A percentile compares a stretch with the other conserved stretches of the same genome.
Evolutionary conservation across 2,888 invertebrate genomes (phyloP).

Genomic region (Mongoloraphidia duomilia): DNA sequence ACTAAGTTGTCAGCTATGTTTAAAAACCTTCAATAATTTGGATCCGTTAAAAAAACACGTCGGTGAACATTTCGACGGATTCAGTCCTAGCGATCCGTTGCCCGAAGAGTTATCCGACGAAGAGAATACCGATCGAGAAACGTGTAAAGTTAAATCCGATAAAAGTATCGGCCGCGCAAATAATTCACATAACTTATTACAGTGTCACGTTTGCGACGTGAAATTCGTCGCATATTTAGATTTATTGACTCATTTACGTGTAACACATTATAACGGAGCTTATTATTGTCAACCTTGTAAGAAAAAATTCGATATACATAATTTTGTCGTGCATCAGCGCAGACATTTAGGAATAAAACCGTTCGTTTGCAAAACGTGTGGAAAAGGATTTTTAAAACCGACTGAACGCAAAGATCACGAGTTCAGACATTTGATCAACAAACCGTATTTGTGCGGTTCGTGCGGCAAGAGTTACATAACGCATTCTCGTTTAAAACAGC

Average conservation of each 20-base stretch:
- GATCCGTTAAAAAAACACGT: slow-evolving; percentile 19
- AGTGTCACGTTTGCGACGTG: background rate
- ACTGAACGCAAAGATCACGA: slow-evolving; percentile 12
- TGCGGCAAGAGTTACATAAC: slow-evolving; percentile 18
- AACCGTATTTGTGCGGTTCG: slow-evolving; percentile 13
- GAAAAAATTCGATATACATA: slow-evolving; percentile 15
- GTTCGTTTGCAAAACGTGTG: slow-evolving; percentile 16
- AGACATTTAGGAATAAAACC: slow-evolving; percentile 14
- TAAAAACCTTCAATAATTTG: slow-evolving; percentile 15
- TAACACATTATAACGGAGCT: slow-evolving; percentile 4
- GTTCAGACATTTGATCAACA: slow-evolving; percentile 7
- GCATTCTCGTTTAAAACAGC: slow-evolving; percentile 17
- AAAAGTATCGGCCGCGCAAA: too few species aligned
- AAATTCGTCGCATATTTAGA: background rate
- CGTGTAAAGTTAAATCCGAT: too few species aligned
- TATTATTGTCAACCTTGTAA: slow-evolving; percentile 16
- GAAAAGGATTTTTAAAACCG: slow-evolving; percentile 12
- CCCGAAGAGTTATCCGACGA: slow-evolving; percentile 3
- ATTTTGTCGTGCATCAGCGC: slow-evolving; percentile 15
- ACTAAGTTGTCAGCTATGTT: slow-evolving; percentile 20
- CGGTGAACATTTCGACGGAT: slow-evolving; percentile 17
- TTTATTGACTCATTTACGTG: slow-evolving; percentile 1
- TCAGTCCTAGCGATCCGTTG: slow-evolving; percentile 1
- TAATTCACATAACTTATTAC: background rate
- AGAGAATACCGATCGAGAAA: too few species aligned